These are phyloP conservation scores for Diadophis punctatus DNA, from an alignment of 2,113 vertebrate genomes.

Conservation along the genomic window DNA sequence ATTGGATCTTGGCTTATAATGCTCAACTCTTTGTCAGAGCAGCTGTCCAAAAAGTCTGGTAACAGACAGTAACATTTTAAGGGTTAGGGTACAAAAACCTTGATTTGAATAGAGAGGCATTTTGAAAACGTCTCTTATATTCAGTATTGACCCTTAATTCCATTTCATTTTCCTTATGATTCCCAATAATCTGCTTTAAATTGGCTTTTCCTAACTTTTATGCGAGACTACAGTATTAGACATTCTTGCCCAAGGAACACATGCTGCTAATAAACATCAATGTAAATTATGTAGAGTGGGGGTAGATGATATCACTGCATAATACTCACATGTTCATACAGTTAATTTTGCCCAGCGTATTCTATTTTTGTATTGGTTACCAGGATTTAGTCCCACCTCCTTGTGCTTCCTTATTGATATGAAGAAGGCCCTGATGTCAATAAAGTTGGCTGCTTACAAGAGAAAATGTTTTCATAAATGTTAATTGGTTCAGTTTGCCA, in stretches of 20 bases:
- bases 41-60: neutral
- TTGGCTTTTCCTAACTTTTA: neutral
- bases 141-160: neutral
- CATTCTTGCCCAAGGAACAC: neutral
- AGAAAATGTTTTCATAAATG: neutral
- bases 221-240: neutral
- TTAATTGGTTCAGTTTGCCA: neutral
- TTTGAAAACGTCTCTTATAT: neutral
- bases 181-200: neutral
- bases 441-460: neutral
- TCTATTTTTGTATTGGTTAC: neutral
- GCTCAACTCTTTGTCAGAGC: neutral
- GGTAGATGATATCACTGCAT: neutral
- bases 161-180: neutral
- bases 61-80: neutral
- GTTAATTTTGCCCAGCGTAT: neutral
- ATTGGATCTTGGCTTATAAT: neutral
- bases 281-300: neutral
- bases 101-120: neutral
- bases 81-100: neutral
- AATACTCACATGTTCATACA: neutral
- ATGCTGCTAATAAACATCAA: neutral
- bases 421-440: neutral
- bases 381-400: neutral
- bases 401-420: conserved; percentile 4